Percentiles rank a stretch among this genome's conserved stretches.
phyloP scores from a whole-genome alignment of 2,113 vertebrate species.

The Capra hircus region DNA sequence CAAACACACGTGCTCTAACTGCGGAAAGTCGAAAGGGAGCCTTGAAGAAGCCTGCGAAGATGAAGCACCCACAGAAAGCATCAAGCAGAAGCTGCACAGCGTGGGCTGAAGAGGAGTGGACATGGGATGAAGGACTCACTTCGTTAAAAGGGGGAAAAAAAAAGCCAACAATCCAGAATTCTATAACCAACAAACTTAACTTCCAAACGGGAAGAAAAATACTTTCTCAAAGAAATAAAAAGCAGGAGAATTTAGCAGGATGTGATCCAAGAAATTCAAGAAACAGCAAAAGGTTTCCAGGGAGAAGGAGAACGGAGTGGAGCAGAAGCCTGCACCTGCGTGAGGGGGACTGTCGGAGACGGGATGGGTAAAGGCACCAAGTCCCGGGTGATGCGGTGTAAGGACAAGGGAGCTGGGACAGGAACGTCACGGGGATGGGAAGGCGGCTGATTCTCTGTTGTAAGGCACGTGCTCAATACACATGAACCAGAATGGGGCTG shows the following conservation, averaged over 20 bases:
- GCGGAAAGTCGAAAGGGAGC: background rate
- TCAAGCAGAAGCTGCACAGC: rapidly evolving
- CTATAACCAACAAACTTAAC: background rate
- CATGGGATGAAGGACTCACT: no score
- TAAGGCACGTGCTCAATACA: rapidly evolving
- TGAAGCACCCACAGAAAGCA: background rate
- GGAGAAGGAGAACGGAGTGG: background rate
- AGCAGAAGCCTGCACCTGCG: background rate
- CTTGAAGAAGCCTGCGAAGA: background rate
- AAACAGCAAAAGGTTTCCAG: background rate
- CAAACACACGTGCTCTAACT: background rate
- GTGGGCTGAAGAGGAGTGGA: rapidly evolving
- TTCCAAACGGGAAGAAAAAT: background rate
- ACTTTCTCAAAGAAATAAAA: background rate
- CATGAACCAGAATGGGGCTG: rapidly evolving
- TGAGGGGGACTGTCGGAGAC: no score
- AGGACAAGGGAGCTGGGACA: rapidly evolving
- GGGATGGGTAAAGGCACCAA: background rate
- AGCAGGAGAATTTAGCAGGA: background rate
- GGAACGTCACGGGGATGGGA: rapidly evolving
- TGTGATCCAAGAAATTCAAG: background rate
- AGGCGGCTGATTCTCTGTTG: rapidly evolving
- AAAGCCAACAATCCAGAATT: background rate
- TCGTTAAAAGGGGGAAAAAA: background rate
- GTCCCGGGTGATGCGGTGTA: rapidly evolving